Conservation (phyloP, 2,888 invertebrate species). For the Tinea pellionella region DNA sequence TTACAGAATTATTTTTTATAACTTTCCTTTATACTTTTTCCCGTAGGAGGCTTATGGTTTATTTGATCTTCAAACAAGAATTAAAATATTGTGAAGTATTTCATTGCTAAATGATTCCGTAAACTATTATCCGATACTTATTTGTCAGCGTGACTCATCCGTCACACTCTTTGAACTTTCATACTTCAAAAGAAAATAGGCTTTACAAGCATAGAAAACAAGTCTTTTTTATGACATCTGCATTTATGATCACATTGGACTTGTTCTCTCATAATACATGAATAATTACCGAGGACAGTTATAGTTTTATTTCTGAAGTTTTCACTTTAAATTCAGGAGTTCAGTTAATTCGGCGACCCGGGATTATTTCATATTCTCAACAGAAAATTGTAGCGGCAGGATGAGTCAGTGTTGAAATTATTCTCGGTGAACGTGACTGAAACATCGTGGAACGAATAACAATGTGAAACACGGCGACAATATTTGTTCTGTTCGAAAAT, state of each 20-base stretch:
- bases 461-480: conserved; percentile 23
- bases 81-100: too few relatives aligned
- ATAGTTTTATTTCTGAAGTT: conserved; percentile 3
- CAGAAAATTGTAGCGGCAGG: conserved; percentile 49
- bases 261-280: background rate
- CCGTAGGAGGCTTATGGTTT: background rate
- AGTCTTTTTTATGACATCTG: background rate
- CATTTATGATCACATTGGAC: background rate
- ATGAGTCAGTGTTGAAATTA: conserved; percentile 57
- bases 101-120: too few relatives aligned
- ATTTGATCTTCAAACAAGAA: conserved; percentile 5
- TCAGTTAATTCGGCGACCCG: conserved; percentile 6
- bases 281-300: background rate
- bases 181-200: too few relatives aligned
- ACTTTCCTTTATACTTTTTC: conserved; percentile 23
- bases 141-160: background rate
- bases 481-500: conserved; percentile 6
- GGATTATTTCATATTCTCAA: conserved; percentile 36
- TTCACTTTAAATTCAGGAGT: conserved; percentile 9
- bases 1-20: conserved; percentile 42
- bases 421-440: conserved; percentile 55
- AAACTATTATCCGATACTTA: background rate
- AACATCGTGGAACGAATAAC: conserved; percentile 46
- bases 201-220: background rate
- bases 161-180: background rate